phyloP scores from a whole-genome alignment of 2,113 vertebrate genomes.

The Peromyscus leucopus region DNA sequence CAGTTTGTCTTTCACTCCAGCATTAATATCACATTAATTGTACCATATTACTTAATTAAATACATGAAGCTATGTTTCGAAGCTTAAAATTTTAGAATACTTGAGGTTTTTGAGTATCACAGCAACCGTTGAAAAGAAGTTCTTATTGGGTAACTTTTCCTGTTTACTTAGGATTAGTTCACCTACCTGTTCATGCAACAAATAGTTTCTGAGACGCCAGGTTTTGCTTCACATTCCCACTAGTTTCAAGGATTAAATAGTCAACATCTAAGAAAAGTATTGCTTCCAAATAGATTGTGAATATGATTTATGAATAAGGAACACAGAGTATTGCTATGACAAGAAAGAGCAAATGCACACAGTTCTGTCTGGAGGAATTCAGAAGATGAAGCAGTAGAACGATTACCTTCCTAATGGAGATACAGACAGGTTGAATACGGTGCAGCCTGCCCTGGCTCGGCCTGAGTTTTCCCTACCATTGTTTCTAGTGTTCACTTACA shows the following conservation, averaged over 20 bases:
- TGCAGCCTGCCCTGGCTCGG: rapidly evolving
- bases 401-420: neutral
- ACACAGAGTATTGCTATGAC: neutral
- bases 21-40: neutral
- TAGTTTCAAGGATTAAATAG: neutral
- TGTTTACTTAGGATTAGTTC: neutral
- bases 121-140: neutral
- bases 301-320: neutral
- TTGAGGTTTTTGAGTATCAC: neutral
- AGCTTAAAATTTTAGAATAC: conserved; percentile 13
- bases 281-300: neutral
- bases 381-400: neutral
- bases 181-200: neutral
- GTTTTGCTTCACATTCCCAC: neutral
- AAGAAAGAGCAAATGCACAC: neutral
- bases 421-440: neutral
- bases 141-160: neutral
- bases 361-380: neutral
- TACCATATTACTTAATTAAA: neutral
- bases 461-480: neutral
- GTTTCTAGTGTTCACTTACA: neutral
- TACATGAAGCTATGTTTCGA: neutral
- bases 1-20: neutral
- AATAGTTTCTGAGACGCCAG: neutral
- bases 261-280: neutral